These are phyloP conservation scores for Lasioglossum marginatum DNA, from an alignment of 2,888 invertebrate species.

Conservation along the genomic window DNA sequence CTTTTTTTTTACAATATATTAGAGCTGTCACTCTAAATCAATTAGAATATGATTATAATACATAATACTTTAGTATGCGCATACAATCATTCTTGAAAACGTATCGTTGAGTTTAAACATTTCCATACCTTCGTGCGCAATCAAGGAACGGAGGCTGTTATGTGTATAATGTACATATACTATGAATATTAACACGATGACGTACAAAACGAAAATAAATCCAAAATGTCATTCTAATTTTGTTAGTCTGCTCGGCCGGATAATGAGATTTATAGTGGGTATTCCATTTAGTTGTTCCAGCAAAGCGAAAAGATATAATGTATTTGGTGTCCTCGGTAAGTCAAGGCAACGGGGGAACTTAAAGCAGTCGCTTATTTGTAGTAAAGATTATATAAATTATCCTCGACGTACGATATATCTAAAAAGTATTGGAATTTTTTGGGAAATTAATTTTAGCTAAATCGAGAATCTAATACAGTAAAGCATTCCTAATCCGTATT, in stretches of 20 bases:
- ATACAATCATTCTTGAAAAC: background rate
- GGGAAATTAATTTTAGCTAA: too few species aligned
- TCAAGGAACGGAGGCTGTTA: background rate
- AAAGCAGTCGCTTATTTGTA: background rate
- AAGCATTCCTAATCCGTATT: too few species aligned
- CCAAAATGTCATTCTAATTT: background rate
- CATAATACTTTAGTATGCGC: background rate
- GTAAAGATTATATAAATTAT: background rate
- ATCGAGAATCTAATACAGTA: too few species aligned
- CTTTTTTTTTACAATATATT: background rate
- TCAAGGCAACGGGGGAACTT: background rate
- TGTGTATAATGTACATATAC: background rate
- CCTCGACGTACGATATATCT: too few species aligned
- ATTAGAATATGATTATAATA: background rate
- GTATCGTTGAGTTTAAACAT: background rate
- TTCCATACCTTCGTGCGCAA: background rate
- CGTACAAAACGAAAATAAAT: background rate
- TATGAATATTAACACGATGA: background rate
- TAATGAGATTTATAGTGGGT: background rate
- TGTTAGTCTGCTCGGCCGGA: background rate
- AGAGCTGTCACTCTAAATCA: background rate
- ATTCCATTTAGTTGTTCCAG: background rate
- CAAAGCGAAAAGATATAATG: background rate
- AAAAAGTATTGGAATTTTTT: too few species aligned
- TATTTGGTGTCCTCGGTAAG: background rate